Base-by-base conservation (phyloP, 2,113 vertebrate genomes). In the Pimephales promelas region DNA sequence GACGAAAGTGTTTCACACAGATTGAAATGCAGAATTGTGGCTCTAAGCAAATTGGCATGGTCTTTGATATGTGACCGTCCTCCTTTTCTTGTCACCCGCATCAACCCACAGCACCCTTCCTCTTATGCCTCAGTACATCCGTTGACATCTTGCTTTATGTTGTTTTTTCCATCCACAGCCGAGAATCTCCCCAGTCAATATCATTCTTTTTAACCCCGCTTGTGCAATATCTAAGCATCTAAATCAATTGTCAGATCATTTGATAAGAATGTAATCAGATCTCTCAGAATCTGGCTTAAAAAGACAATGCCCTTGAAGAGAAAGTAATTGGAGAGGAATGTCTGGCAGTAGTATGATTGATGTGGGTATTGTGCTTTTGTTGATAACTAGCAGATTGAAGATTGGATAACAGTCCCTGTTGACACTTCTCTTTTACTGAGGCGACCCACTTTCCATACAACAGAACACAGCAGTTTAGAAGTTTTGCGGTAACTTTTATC, bases 241-340 rank as follows among this genome's bases (percentile, higher is more conserved):
- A 80, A 85, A 85, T 76, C 75, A 81, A 80, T 76, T 52, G 61
- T 73, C 36, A 40, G 68, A 85, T 87, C 49, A 76, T 40, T 74
- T 40, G 83, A 87, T 85, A 83, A 83, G 83, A 82, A 81, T 75
- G 59, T 54, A 85, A 87, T 82, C 66, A 85, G 84, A 85, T 82
- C 66, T 79, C 64, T 36, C 64, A 81, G 79, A 81, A 81, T 81
- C 6, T 8, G 79, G 45, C 64, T 81, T 40, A 79, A 83, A 24
- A 82, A 81, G 76, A 83, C 79, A 83, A 83, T 82, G 83, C 49
- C 86, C 83, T 87, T 79, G 79, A 64, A 82, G 66, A 81, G 66
- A 87, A 66, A 56, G 36, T 66, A 10, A 68, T 47, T 24, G 77
- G 49, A 26, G 73, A 56, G n/a, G 61, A 71, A 28, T 71, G 56